Evolutionary conservation across 2,888 invertebrate species (phyloP), one percentile per base, ranked within the genome.

Genomic region (Melitaea athalia): DNA sequence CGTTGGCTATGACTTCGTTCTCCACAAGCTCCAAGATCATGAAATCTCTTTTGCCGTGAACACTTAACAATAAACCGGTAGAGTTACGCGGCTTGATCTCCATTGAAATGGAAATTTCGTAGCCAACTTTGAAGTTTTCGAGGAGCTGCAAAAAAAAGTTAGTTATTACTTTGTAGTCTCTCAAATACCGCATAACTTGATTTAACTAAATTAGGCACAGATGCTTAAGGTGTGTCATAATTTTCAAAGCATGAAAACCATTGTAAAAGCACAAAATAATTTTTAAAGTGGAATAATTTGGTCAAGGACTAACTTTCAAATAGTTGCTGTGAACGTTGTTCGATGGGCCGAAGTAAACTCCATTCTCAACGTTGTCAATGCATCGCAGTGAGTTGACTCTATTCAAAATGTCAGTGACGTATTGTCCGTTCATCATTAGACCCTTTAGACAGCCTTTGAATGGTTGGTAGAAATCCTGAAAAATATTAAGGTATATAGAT

Each of bases 381-480:
- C 99, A 99, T 0, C 96, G 95, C 33, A 96, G 94, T 0, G 97
- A 95, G 53, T 95, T 95, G 65, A 94, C 88, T 57, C 93, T 87
- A 12, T 88, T 82, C 0, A 91, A 85, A 0, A 96, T 94, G 50
- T 94, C 93, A 0, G 94, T 94, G 65, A 97, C 93, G 0, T 92
- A 91, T 73, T 94, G 93, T 12, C 94, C 95, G 79, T 96, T 96
- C 90, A 97, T 94, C 83, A 93, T 92, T 68, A 98, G 94, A 59
- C 97, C 95, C 64, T 95, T 94, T 15, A 99, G 92, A 81, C 99
- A 99, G 2, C 99, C 99, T 76, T 94, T 95, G 86, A 97, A 98
- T 45, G 96, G 95, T 59, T 94, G 93, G 77, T 94, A 95, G 72
- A 94, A 92, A 61, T 91, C 93, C 95, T 94, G 89, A 64, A 75